These are phyloP conservation scores for Anorthoa munda DNA, from an alignment of 2,888 invertebrate genomes.

Conservation along the genomic window DNA sequence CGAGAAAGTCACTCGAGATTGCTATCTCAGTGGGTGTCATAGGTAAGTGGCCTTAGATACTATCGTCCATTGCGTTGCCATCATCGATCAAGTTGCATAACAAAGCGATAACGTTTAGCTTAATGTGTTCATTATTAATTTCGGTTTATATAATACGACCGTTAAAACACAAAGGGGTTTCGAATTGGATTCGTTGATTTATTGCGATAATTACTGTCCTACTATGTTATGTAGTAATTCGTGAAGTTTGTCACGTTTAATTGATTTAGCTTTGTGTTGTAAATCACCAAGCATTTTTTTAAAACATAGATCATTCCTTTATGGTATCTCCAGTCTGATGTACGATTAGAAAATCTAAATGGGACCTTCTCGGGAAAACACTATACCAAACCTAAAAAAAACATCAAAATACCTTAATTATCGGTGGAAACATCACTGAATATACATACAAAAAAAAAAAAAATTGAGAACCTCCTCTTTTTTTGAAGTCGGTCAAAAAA, in stretches of 20 bases:
- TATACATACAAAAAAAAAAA: too few species aligned
- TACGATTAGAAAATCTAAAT: too few species aligned
- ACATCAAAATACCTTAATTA: too few species aligned
- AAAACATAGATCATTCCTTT: too few species aligned
- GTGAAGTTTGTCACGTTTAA: slow-evolving; percentile 20
- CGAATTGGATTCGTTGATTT: slow-evolving; percentile 33
- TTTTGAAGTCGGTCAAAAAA: neutral
- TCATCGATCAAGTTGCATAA: slow-evolving; percentile 73
- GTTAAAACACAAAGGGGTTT: slow-evolving; percentile 41
- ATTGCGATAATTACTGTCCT: slow-evolving; percentile 39
- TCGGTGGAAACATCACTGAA: too few species aligned
- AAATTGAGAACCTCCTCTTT: too few species aligned
- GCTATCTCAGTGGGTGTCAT: slow-evolving; percentile 81
- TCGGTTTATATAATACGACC: slow-evolving; percentile 56
- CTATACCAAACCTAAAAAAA: too few species aligned
- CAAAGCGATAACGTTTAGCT: slow-evolving; percentile 66
- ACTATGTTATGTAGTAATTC: slow-evolving; percentile 36
- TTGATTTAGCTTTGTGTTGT: slow-evolving; percentile 18
- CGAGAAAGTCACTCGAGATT: slow-evolving; percentile 80
- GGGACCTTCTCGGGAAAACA: too few species aligned
- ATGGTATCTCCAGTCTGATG: neutral
- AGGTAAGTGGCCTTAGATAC: slow-evolving; percentile 70
- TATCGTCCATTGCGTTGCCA: slow-evolving; percentile 56
- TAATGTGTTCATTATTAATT: slow-evolving; percentile 69
- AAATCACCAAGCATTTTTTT: neutral